phyloP scores from a whole-genome alignment of 2,888 invertebrate species.

The Pheosia tremula region DNA sequence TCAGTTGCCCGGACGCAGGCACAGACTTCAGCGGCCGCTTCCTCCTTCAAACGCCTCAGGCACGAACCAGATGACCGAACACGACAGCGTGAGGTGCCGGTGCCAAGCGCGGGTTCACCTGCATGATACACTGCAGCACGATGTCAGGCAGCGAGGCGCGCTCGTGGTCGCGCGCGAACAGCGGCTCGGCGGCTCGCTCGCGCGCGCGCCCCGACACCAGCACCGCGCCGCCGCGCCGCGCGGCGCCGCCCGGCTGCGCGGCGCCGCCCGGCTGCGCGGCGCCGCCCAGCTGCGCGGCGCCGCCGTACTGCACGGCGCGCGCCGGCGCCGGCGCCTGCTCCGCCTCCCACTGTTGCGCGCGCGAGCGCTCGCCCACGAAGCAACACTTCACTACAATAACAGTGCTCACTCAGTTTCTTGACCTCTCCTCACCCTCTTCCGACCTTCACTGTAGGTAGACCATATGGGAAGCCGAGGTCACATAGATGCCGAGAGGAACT shows the following conservation, averaged over 20 bases:
- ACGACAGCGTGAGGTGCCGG: no score
- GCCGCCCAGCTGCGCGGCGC: conserved; percentile 59
- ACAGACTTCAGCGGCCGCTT: no score
- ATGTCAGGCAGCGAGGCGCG: conserved; percentile 90
- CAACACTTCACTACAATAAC: conserved; percentile 90
- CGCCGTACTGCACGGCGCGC: conserved; percentile 47
- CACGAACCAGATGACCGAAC: no score
- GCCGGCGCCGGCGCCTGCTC: conserved; percentile 4
- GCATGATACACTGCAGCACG: conserved; percentile 91
- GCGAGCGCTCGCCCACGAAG: conserved; percentile 91
- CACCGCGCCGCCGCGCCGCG: conserved; percentile 59
- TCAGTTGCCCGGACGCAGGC: no score
- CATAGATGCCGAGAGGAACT: no score
- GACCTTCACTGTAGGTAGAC: no score
- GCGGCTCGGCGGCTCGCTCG: conserved; percentile 92
- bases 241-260: conserved; percentile 27
- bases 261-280: conserved; percentile 35
- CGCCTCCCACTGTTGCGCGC: conserved; percentile 81
- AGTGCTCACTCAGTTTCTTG: neutral
- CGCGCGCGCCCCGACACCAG: conserved; percentile 86
- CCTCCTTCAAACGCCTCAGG: no score
- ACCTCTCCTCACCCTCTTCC: no score
- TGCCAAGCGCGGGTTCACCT: conserved; percentile 78
- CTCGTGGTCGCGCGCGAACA: conserved; percentile 92
- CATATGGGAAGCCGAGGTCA: no score